Evolutionary conservation across 2,113 vertebrate species (phyloP), one percentile per base, ranked within the genome.

Genomic region (Struthio camelus): DNA sequence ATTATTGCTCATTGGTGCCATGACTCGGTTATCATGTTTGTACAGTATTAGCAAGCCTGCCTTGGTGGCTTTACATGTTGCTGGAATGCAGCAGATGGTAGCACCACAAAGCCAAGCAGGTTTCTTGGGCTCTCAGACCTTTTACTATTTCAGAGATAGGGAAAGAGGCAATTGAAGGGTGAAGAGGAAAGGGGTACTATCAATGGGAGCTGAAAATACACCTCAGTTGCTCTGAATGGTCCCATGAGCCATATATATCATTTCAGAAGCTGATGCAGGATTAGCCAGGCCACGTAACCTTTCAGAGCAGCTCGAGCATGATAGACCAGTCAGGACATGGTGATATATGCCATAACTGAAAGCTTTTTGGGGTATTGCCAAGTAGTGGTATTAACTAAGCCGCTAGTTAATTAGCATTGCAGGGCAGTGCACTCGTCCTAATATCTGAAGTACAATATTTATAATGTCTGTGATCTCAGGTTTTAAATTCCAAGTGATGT

Each of bases 201-300:
- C 2, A 1, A 0, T 44, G 36, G 2, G n/a, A 24, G 65, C 65
- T 87, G 59, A 17, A 83, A 36, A 53, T 6, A n/a, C 19, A 2
- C 42, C 61, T 18, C 7, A 3, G 34, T 6, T 73, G 34, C 62
- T 86, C 53, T 46, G 32, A 20, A 3, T 0, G 16, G 27, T 64
- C 19, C 51, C 69, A 53, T 8, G 72, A 86, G 64, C 76, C 2
- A 0, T 15, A 5, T 3, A 1, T 6, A 28, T 22, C 25, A 40
- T 17, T 42, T 4, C 56, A 36, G 70, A 53, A 71, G 51, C 27
- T 0, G 2, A 25, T 12, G 42, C 28, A 30, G 83, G 42, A 81
- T 65, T 3, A 69, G 15, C 30, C 81, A 32, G 65, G 36, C 15
- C 11, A 9, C 0, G 30, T n/a, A 73, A 88, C 71, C 80, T 51